Evolutionary conservation across 30 jellyfish, hydroid and myxozoan species (phyloP).

Genomic region (Rhopilema esculentum): DNA sequence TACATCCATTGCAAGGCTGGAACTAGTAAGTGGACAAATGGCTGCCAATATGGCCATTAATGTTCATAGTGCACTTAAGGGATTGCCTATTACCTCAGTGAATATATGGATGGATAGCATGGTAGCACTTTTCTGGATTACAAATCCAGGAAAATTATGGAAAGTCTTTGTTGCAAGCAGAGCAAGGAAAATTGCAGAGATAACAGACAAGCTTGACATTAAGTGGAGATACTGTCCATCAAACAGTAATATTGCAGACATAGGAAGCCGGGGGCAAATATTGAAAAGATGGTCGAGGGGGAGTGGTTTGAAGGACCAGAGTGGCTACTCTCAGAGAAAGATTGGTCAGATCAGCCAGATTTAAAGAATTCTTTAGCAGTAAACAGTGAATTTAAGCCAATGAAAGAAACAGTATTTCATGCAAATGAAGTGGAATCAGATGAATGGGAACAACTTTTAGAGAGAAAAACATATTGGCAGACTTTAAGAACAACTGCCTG

Average conservation of each 20-base stretch:
- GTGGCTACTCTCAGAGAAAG: too few relatives aligned
- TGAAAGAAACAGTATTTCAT: constrained; percentile 10
- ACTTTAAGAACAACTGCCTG: constrained; percentile 25
- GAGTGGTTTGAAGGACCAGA: constrained; percentile 41
- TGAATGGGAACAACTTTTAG: constrained; percentile 32
- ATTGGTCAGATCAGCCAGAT: too few relatives aligned
- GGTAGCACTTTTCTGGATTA: constrained; percentile 28
- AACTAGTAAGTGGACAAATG: constrained; percentile 41
- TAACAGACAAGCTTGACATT: constrained; percentile 27
- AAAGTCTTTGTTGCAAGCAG: constrained; percentile 19
- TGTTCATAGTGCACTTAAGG: constrained; percentile 23
- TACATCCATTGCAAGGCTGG: constrained; percentile 36
- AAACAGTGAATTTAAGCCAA: constrained; percentile 2
- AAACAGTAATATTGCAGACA: constrained; percentile 7
- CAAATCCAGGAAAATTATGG: constrained; percentile 11
- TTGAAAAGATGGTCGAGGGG: constrained; percentile 11
- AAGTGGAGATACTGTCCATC: too few relatives aligned
- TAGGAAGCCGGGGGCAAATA: constrained; percentile 37
- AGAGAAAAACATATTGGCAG: constrained; percentile 17
- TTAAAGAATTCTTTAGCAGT: too few relatives aligned
- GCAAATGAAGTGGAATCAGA: constrained; percentile 11
- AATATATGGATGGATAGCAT: constrained; percentile 30
- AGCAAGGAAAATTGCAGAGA: constrained; percentile 30
- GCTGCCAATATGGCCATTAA: constrained; percentile 48
- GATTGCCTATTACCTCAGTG: constrained; percentile 8